Conservation (phyloP, 1,140 invertebrate genomes). For the Thalassaphorura encarpata region DNA sequence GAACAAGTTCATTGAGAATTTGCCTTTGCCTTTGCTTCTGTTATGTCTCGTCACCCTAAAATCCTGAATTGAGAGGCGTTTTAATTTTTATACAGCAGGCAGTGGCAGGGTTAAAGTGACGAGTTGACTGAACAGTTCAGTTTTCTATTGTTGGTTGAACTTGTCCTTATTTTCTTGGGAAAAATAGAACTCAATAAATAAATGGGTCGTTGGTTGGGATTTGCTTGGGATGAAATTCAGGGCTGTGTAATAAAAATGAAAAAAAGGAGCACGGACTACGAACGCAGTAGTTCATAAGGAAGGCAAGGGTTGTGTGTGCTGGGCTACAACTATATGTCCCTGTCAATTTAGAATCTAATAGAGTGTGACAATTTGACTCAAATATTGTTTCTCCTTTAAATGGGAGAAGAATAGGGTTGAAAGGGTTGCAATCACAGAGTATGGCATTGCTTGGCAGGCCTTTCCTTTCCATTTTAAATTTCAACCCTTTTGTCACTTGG, state of each 20-base stretch:
- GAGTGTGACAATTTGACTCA: slow-evolving; percentile 34
- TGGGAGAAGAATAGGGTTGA: slow-evolving; percentile 22
- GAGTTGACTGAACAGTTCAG: no score
- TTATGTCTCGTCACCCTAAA: no score
- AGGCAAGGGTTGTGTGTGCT: neutral
- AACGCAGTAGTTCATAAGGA: neutral
- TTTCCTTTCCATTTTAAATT: slow-evolving; percentile 17
- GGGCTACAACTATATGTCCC: slow-evolving; percentile 1
- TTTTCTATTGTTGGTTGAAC: no score
- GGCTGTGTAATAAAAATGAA: slow-evolving; percentile 5
- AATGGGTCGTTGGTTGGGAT: neutral
- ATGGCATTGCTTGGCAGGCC: no score
- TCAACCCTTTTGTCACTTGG: slow-evolving; percentile 16
- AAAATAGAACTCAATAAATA: no score
- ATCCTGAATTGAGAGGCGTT: no score
- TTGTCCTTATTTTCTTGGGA: no score
- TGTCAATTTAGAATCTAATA: slow-evolving; percentile 26
- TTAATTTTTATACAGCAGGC: no score
- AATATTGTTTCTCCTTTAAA: slow-evolving; percentile 32
- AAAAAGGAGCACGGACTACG: slow-evolving; percentile 9
- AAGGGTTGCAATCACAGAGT: slow-evolving; percentile 26
- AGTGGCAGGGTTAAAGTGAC: no score
- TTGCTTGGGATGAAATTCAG: neutral
- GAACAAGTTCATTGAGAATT: no score
- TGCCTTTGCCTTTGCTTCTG: no score